phyloP scores from a whole-genome alignment of 2,888 invertebrate genomes.

The Molanna angustata region DNA sequence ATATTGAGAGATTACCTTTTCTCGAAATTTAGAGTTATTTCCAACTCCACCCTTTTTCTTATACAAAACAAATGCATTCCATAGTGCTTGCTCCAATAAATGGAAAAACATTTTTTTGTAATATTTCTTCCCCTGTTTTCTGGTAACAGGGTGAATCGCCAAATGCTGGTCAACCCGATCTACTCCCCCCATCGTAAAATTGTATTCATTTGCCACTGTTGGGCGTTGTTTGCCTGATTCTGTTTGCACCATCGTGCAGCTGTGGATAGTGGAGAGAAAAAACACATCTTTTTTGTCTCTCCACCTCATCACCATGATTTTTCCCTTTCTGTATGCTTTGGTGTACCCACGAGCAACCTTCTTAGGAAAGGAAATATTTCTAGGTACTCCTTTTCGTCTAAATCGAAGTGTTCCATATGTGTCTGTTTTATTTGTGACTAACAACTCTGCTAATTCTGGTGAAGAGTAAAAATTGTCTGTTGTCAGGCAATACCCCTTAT shows the following conservation, averaged over 20 bases:
- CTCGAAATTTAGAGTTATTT: slow-evolving; percentile 14
- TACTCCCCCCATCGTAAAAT: slow-evolving; percentile 36
- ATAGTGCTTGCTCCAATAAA: slow-evolving; percentile 32
- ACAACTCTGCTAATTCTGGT: slow-evolving; percentile 16
- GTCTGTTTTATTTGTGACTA: slow-evolving; percentile 27
- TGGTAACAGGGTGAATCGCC: slow-evolving; percentile 25
- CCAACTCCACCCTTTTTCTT: slow-evolving; percentile 18
- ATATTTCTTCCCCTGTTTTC: slow-evolving; percentile 34
- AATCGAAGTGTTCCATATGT: slow-evolving; percentile 29
- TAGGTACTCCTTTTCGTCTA: slow-evolving; percentile 30
- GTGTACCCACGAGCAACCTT: slow-evolving; percentile 27
- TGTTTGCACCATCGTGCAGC: slow-evolving; percentile 5
- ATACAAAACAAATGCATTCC: slow-evolving; percentile 34
- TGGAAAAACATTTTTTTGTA: slow-evolving; percentile 35
- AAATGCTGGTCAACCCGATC: slow-evolving; percentile 35
- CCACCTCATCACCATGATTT: slow-evolving; percentile 33
- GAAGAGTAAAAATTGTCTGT: slow-evolving; percentile 34
- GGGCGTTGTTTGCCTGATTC: slow-evolving; percentile 16
- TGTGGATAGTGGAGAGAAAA: slow-evolving; percentile 32
- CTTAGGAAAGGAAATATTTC: slow-evolving; percentile 22
- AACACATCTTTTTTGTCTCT: slow-evolving; percentile 21
- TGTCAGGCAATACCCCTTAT: slow-evolving; percentile 34
- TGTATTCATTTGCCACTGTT: slow-evolving; percentile 34
- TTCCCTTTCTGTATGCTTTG: slow-evolving; percentile 30
- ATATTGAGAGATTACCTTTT: slow-evolving; percentile 10